phyloP scores from a whole-genome alignment of 2,113 vertebrate species.

The Rynchops niger region DNA sequence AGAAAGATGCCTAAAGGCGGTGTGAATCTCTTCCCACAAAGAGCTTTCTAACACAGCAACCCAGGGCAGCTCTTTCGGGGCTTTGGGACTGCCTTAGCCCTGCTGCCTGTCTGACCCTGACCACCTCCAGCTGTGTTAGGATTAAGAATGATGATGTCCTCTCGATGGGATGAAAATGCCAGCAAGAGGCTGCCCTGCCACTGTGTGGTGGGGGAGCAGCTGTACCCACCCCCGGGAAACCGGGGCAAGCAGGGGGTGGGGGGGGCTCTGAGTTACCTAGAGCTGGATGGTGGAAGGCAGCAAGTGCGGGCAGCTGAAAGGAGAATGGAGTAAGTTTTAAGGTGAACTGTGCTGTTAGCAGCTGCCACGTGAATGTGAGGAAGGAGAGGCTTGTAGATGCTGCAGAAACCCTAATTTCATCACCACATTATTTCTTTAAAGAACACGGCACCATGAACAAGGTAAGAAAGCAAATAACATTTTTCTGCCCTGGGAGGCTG shows the following conservation, averaged over 20 bases:
- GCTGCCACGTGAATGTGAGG: neutral
- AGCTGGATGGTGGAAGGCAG: neutral
- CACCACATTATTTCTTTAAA: neutral
- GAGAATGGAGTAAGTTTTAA: neutral
- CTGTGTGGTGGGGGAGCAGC: fast-evolving
- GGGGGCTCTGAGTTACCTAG: neutral
- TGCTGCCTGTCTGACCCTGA: neutral
- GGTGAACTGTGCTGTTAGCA: neutral
- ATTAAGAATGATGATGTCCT: neutral
- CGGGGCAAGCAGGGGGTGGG: neutral
- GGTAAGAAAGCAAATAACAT: neutral
- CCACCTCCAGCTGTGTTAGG: neutral
- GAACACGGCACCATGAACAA: neutral
- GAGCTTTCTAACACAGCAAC: neutral
- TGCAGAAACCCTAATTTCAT: neutral
- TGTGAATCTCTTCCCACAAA: neutral
- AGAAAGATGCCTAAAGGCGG: neutral
- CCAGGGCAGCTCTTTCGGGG: neutral
- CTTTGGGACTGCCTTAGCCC: neutral
- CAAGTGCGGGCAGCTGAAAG: neutral
- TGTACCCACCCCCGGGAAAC: neutral
- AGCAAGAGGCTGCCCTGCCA: neutral
- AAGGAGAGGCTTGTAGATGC: neutral
- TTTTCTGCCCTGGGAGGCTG: neutral
- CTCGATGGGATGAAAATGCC: neutral